Evolutionary conservation across 2,113 vertebrate species (phyloP).

Genomic region (Phodopus roborovskii): DNA sequence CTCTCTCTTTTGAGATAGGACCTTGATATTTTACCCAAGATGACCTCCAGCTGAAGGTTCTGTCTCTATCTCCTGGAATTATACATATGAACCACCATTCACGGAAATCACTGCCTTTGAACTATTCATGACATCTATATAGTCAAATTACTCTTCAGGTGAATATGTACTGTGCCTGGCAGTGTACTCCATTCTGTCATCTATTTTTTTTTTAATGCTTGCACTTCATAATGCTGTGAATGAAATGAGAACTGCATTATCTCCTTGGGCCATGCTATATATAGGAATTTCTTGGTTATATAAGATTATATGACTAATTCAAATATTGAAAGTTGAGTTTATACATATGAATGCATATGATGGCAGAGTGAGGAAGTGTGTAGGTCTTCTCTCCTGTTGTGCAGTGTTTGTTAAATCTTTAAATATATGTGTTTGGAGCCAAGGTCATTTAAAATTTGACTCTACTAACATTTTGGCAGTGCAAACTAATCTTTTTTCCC

Average conservation of each 20-base stretch:
- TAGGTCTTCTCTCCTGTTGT: background rate
- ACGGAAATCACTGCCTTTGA: background rate
- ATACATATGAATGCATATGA: background rate
- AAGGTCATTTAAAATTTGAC: conserved; percentile 35
- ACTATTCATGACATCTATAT: background rate
- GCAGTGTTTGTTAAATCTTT: conserved; percentile 58
- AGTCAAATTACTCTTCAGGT: background rate
- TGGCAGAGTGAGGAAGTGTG: background rate
- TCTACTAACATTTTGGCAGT: conserved; percentile 58
- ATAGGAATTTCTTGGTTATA: conserved; percentile 38
- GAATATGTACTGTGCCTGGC: background rate
- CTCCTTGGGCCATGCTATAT: background rate
- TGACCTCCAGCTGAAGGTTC: background rate
- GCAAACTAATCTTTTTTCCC: background rate
- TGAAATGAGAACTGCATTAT: background rate
- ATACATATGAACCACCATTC: background rate
- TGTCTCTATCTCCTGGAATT: background rate
- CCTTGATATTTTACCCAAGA: background rate
- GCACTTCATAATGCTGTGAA: background rate
- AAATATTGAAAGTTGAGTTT: conserved; percentile 54
- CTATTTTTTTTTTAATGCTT: background rate
- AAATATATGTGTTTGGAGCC: conserved; percentile 4
- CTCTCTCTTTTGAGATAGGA: background rate
- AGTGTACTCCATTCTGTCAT: background rate
- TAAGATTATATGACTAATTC: conserved; percentile 35